Base-by-base conservation (phyloP, 2,888 invertebrate species). In the Pyrgus malvae region DNA sequence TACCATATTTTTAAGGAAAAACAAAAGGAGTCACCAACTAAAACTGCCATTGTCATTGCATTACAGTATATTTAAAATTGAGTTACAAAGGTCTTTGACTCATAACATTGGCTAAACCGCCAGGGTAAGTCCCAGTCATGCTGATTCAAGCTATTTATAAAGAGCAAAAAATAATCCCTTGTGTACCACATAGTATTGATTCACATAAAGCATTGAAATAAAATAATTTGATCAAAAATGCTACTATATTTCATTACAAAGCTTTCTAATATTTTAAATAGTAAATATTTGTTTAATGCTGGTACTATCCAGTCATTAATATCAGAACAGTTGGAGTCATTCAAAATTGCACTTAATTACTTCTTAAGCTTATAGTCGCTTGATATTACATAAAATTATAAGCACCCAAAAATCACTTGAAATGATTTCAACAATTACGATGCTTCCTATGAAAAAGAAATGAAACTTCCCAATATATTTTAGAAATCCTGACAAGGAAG, bases 1-100 rank as follows among this genome's bases (percentile, higher is more conserved):
- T n/a, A n/a, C n/a, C n/a, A n/a, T n/a, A n/a, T n/a, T n/a, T n/a
- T n/a, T 35, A 16, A 35, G 35, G 14, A 35, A 16, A 16, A 9
- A 2, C 6, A 33, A n/a, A n/a, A n/a, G 16, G 16, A 11, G 14
- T 3, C 16, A 41, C 6, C 37, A 54, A 54, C 37, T 45, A 37
- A n/a, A 63, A 71, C 69, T 72, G 69, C 40, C 44, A 42, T 57
- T 58, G 64, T 74, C 46, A 46, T 77, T 79, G 80, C 78, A 83
- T 83, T 80, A 85, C 84, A 84, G 75, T 90, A 87, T 89, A 89
- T 87, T 90, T 83, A 80, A 88, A 88, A 86, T 80, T 84, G 86
- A 86, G 82, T 90, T 90, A 90, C 89, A 90, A 87, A 87, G 82
- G 76, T 84, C 66, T 76, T 35, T 70, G 61, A 74, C 81, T 76